Base-by-base conservation (phyloP, 2,797 vertebrate genomes). In the Spinibarbus caldwelli region DNA sequence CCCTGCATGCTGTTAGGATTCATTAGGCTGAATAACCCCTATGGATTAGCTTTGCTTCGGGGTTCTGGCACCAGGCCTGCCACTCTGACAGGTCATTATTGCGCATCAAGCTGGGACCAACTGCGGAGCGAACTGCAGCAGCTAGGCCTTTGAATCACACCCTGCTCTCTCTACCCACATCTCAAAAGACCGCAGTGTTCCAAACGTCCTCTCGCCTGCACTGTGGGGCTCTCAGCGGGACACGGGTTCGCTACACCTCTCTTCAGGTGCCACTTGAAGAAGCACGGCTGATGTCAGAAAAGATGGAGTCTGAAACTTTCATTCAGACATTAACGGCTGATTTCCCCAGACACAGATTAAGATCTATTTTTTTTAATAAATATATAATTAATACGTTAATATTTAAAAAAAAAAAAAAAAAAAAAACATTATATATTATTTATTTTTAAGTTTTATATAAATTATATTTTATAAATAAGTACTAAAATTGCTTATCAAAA, bases 31-130 rank as follows among this genome's bases (percentile, higher is more conserved):
- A 93, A 93, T 93, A 93, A 91, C 94, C 93, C 95, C 95, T 90
- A 91, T 92, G 95, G 96, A 94, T 94, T 94, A 96, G 93, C 92
- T 93, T 91, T 93, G 95, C 93, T 94, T 93, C 89, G 92, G 92
- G 91, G 90, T 78, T 92, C 89, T 87, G 89, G 90, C 90, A 85
- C 88, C 89, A 82, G 87, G 92, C 89, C 93, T 93, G 91, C 92
- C 89, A 94, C 93, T 92, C 93, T 96, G 96, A 95, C 96, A 96
- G 96, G 95, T 97, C 96, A 96, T 97, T 97, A 96, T 93, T 93
- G 92, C 88, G 73, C 90, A 90, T 94, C 96, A 93, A 87, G 93
- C 95, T 93, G 95, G 91, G 95, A 92, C 89, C 90, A 70, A 91
- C 92, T 90, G 91, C 88, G 81, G 90, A 78, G 90, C 91, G 85